Conservation (phyloP, 2,113 vertebrate species). For the Prolemur simus region DNA sequence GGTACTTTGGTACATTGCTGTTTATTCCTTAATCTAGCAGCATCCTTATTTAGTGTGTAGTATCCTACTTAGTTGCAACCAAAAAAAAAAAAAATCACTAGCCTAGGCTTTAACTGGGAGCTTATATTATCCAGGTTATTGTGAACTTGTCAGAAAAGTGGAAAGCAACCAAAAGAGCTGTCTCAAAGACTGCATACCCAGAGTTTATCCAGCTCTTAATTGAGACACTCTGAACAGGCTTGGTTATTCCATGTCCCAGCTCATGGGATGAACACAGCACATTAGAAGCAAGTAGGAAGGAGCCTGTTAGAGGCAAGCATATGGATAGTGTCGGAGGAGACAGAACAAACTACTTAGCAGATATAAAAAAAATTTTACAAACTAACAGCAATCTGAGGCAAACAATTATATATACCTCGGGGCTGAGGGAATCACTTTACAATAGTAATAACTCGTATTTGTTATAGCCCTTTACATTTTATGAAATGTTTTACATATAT, state of each 20-base stretch:
- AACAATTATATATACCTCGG: slow-evolving; percentile 39
- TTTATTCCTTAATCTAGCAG: slow-evolving; percentile 11
- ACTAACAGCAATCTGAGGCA: slow-evolving; percentile 20
- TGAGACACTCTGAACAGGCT: not conserved
- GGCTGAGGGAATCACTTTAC: slow-evolving; percentile 3
- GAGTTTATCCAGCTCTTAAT: not conserved
- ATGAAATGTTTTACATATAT: slow-evolving; percentile 53
- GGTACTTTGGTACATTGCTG: slow-evolving; percentile 15
- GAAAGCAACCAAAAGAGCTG: not conserved
- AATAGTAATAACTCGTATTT: slow-evolving; percentile 44
- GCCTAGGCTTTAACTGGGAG: not conserved
- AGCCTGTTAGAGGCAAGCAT: not conserved
- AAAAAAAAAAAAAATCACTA: not conserved
- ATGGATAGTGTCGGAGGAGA: not conserved
- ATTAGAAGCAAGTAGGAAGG: not conserved
- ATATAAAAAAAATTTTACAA: not conserved
- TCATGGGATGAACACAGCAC: not conserved
- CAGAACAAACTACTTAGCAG: not conserved
- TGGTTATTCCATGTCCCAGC: not conserved
- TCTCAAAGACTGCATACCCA: not conserved
- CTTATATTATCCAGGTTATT: not conserved
- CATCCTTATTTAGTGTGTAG: not conserved
- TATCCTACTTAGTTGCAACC: not conserved
- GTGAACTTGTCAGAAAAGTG: not conserved
- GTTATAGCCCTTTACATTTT: slow-evolving; percentile 73